These are phyloP conservation scores for Zaprionus bogoriensis DNA, from an alignment of 2,888 invertebrate genomes.

Conservation along the genomic window DNA sequence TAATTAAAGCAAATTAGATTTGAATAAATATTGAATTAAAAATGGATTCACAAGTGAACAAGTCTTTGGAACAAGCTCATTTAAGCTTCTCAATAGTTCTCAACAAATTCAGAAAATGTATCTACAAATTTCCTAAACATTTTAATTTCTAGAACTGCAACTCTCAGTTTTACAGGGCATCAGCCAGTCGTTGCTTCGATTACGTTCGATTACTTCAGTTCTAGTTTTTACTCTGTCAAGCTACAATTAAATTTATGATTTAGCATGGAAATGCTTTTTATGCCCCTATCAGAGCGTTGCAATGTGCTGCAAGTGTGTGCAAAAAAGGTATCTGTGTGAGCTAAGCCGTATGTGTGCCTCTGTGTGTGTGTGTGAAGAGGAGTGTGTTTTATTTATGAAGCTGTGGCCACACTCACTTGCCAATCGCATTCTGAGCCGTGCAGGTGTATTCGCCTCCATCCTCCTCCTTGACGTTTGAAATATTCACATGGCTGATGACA, in stretches of 20 bases:
- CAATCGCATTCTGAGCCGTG: conserved; percentile 91
- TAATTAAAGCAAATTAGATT: no score
- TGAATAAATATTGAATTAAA: no score
- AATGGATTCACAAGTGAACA: no score
- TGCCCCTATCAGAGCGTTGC: conserved; percentile 37
- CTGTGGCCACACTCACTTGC: conserved; percentile 84
- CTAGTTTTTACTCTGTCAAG: conserved; percentile 38
- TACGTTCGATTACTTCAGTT: background rate
- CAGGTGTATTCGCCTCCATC: conserved; percentile 96
- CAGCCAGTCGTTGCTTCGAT: background rate
- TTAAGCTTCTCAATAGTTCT: no score
- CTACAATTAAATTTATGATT: conserved; percentile 77
- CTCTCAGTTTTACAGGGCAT: background rate
- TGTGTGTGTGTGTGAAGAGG: conserved; percentile 15
- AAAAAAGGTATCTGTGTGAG: background rate
- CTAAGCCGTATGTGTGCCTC: no score
- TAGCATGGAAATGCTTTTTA: conserved; percentile 75
- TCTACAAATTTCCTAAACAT: background rate
- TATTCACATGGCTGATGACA: conserved; percentile 95
- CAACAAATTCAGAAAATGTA: no score
- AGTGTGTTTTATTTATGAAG: conserved; percentile 60
- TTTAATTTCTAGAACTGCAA: no score
- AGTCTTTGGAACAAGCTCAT: no score
- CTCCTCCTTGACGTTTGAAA: conserved; percentile 93
- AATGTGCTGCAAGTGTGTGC: background rate